phyloP scores from a whole-genome alignment of 2,888 invertebrate species.

The Ptilodon capucinus region DNA sequence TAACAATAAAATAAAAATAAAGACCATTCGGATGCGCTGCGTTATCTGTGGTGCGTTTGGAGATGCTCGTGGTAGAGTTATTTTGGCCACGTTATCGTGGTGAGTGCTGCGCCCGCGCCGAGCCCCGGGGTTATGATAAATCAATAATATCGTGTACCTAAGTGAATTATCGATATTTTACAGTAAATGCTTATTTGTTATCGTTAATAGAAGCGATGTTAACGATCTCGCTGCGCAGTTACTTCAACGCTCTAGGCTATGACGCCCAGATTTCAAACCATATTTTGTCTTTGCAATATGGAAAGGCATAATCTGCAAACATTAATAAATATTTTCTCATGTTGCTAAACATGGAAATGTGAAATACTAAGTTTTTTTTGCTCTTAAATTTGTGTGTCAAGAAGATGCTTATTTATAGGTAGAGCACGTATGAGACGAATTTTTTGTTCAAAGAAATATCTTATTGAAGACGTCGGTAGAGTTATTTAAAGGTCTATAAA shows the following conservation, averaged over 20 bases:
- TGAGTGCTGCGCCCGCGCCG: conserved; percentile 53
- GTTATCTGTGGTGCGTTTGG: conserved; percentile 61
- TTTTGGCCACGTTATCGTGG: conserved; percentile 76
- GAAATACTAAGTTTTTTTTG: not conserved
- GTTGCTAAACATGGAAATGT: not conserved
- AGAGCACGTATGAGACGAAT: no score
- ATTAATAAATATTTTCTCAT: not conserved
- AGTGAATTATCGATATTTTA: conserved; percentile 62
- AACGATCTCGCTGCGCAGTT: conserved; percentile 32
- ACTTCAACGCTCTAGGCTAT: conserved; percentile 19
- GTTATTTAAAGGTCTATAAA: no score
- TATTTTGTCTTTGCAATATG: not conserved
- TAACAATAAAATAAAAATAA: conserved; percentile 54
- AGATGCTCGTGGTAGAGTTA: conserved; percentile 66
- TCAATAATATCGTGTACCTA: conserved; percentile 65
- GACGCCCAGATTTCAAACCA: conserved; percentile 7
- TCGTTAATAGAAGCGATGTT: conserved; percentile 39
- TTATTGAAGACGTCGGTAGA: no score
- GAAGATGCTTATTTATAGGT: no score
- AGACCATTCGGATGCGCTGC: conserved; percentile 40
- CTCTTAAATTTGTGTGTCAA: no score
- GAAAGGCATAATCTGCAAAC: not conserved
- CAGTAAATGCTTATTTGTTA: conserved; percentile 45
- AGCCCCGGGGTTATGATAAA: conserved; percentile 67
- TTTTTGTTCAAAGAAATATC: no score